phyloP scores from a whole-genome alignment of 2,888 invertebrate genomes.

The Agrotis ipsilon region DNA sequence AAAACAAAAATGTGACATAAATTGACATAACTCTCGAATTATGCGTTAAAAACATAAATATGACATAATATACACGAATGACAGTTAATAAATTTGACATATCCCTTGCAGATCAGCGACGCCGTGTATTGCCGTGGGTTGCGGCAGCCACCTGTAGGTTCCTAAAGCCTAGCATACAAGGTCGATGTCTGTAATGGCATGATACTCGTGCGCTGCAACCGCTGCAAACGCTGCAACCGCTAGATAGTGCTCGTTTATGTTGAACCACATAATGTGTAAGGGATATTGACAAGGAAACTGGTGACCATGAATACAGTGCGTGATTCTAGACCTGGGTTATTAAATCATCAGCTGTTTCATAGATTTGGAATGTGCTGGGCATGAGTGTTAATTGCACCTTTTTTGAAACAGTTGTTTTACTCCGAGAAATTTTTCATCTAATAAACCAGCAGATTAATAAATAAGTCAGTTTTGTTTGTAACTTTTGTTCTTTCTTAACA shows the following conservation, averaged over 20 bases:
- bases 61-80: neutral
- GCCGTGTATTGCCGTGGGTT: slow-evolving; percentile 75
- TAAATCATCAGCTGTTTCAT: neutral
- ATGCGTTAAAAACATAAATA: neutral
- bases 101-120: slow-evolving; percentile 80
- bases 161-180: slow-evolving; percentile 60
- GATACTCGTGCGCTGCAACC: slow-evolving; percentile 45
- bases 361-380: neutral
- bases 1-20: too few species aligned
- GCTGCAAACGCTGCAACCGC: slow-evolving; percentile 37
- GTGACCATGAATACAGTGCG: neutral
- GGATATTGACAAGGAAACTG: neutral
- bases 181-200: slow-evolving; percentile 70
- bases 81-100: slow-evolving; percentile 38
- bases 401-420: neutral
- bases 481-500: too few species aligned
- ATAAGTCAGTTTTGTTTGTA: too few species aligned
- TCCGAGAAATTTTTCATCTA: too few species aligned
- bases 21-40: too few species aligned
- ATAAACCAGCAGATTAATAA: too few species aligned
- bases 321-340: neutral
- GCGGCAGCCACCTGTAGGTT: slow-evolving; percentile 83
- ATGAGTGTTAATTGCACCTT: neutral
- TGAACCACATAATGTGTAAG: slow-evolving; percentile 20
- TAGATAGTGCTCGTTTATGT: slow-evolving; percentile 55